Conservation (phyloP, 2,888 invertebrate species). For the Dasysyrphus tricinctus region DNA sequence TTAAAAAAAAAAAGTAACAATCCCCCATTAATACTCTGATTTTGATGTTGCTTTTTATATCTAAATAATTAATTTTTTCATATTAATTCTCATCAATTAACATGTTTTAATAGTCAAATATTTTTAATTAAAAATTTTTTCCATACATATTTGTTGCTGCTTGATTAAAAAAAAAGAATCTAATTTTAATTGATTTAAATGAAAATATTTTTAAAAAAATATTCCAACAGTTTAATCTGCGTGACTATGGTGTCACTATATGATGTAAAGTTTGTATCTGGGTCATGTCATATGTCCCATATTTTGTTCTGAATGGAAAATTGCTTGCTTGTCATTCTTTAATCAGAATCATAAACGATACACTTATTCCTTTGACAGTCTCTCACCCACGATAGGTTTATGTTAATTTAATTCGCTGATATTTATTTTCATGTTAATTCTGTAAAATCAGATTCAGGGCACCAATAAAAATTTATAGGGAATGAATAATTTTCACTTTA, state of each 20-base stretch:
- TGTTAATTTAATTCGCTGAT: background rate
- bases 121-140: no score
- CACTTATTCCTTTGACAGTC: background rate
- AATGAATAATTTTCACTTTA: background rate
- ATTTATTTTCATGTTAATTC: background rate
- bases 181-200: slow-evolving; percentile 4
- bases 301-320: slow-evolving; percentile 1
- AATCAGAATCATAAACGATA: background rate
- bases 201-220: no score
- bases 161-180: no score
- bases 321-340: background rate
- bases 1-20: background rate
- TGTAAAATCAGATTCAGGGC: background rate
- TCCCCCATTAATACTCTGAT: background rate
- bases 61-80: background rate
- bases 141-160: no score
- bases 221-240: no score
- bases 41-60: background rate
- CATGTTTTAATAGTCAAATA: no score
- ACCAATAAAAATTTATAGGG: background rate
- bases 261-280: background rate
- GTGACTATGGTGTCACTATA: no score
- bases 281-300: slow-evolving; percentile 6
- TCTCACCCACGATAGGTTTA: background rate
- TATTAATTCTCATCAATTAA: background rate